Percentiles rank a stretch among this genome's conserved stretches.
Conservation (phyloP, 2,113 vertebrate genomes). For the Petromus typicus region DNA sequence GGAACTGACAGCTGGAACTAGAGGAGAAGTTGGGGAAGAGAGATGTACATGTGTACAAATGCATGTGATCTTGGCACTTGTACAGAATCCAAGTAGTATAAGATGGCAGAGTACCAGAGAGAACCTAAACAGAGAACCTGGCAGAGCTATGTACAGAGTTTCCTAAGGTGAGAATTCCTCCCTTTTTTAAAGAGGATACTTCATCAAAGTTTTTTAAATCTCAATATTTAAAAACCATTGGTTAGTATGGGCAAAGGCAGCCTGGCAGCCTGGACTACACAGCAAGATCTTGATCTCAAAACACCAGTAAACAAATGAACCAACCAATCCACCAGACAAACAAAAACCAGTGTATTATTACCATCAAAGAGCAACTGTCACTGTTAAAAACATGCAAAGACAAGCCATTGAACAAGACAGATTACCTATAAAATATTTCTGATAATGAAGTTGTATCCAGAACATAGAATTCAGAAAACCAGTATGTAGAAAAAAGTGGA, state of each 20-base stretch:
- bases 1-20: not conserved
- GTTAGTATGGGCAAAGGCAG: not conserved
- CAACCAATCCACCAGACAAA: not conserved
- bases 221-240: slow-evolving; percentile 17
- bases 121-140: not conserved
- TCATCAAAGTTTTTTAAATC: not conserved
- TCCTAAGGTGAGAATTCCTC: not conserved
- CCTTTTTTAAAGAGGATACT: not conserved
- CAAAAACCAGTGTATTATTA: not conserved
- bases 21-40: not conserved
- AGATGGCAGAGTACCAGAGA: not conserved
- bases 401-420: not conserved
- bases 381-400: slow-evolving; percentile 32
- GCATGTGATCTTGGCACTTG: not conserved
- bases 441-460: not conserved
- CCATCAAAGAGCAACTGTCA: not conserved
- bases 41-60: not conserved
- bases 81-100: not conserved
- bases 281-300: not conserved
- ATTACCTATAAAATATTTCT: slow-evolving; percentile 5
- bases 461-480: not conserved
- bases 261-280: not conserved
- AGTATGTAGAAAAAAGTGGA: not conserved
- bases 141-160: not conserved
- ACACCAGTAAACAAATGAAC: not conserved